Base-by-base conservation (phyloP, 2,113 vertebrate species). In the Hippocampus abdominalis region DNA sequence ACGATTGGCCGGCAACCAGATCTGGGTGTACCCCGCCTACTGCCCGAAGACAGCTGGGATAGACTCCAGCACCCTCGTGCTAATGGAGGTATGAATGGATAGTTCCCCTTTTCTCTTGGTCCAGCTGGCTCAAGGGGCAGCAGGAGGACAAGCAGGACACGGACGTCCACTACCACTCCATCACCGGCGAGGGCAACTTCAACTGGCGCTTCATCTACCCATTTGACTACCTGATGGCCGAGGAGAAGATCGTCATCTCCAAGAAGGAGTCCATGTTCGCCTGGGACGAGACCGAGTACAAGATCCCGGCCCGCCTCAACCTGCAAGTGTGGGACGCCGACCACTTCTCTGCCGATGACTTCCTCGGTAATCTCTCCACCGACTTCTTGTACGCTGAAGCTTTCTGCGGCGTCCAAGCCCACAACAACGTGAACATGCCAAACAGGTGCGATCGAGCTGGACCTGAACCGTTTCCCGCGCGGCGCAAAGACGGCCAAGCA, bases 91-190 rank as follows among this genome's bases (percentile, higher is more conserved):
- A 1, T 32, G 29, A 32, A 32, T 29, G 29, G 29, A 4, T 36
- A 36, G 32, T 36, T 36, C 3, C 75, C 42, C 16, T n/a, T 5
- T 46, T n/a, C 21, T 62, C 69, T 9, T 48, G 23, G 13, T 27
- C n/a, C 90, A 99, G 97, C 77, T 99, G 97, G 97, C 87, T 98
- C 83, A 99, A 99, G 86, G 97, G 97, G 0, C 97, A 99, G 81
- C 95, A 98, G 83, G 97, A 99, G 86, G 97, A 99, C 92, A 98
- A 98, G 80, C 97, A 99, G 87, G 97, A 99, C 89, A 99, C 97
- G 0, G 97, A 99, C 0, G 97, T 99, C 66, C 97, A 99, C 61
- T 99, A 99, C 78, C 96, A 98, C 89, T 99, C 97, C 1, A 94
- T 98, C 66, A 99, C 97, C 0, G 97, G 97, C 0, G 97, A 99